These are phyloP conservation scores for Oscheius sp. DNA, from an alignment of 2,888 invertebrate genomes.

Conservation along the genomic window DNA sequence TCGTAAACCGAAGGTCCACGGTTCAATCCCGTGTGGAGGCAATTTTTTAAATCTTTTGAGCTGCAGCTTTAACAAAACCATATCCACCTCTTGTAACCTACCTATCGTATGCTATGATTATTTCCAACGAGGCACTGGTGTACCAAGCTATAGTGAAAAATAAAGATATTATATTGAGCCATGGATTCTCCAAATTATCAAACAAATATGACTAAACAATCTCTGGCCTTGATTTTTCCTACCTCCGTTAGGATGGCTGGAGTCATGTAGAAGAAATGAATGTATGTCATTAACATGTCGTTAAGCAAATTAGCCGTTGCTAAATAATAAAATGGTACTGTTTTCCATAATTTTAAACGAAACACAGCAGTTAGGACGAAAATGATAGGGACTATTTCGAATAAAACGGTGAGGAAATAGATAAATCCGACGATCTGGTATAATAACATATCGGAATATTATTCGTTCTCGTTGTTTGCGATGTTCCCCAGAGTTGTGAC, in stretches of 20 bases:
- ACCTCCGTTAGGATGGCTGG: conserved; percentile 5
- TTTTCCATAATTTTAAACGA: conserved; percentile 1
- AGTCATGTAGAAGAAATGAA: conserved; percentile 5
- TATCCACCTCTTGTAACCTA: too few species aligned
- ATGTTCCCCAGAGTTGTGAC: too few species aligned
- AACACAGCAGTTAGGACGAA: background rate
- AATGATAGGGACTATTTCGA: background rate
- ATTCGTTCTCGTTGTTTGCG: too few species aligned
- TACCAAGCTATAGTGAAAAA: conserved; percentile 1
- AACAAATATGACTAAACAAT: background rate
- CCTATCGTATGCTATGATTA: conserved; percentile 15
- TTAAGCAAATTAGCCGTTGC: conserved; percentile 8
- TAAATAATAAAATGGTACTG: conserved; percentile 15
- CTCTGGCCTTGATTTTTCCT: background rate
- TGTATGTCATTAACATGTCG: background rate
- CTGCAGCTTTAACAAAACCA: too few species aligned
- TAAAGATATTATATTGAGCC: background rate
- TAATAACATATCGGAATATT: background rate
- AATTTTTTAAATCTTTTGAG: too few species aligned
- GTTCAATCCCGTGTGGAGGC: too few species aligned
- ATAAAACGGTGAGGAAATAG: background rate
- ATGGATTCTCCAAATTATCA: background rate
- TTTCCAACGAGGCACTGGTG: background rate
- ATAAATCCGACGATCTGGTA: background rate
- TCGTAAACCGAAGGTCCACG: too few species aligned